Evolutionary conservation across 2,797 vertebrate genomes (phyloP).

Genomic region (Knipowitschia caucasica): DNA sequence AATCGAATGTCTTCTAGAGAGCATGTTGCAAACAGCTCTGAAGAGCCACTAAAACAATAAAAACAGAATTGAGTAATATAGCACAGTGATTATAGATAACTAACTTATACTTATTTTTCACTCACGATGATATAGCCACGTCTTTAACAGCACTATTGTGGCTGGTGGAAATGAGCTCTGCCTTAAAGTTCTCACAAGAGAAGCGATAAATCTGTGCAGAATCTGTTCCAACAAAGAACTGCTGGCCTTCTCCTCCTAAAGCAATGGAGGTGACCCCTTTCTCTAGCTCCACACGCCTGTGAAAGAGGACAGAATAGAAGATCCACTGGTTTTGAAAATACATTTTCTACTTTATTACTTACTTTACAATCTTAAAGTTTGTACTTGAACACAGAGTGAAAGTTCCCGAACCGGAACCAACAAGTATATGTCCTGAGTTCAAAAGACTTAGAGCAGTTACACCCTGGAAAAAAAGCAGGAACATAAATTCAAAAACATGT

Average conservation of each 20-base stretch:
- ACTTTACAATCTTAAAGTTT: conserved; percentile 83
- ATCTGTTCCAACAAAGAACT: conserved; percentile 84
- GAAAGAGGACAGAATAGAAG: neutral
- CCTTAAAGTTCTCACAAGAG: conserved; percentile 75
- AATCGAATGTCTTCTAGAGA: conserved; percentile 84
- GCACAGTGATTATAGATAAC: neutral
- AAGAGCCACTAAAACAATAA: conserved; percentile 72
- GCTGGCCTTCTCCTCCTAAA: conserved; percentile 75
- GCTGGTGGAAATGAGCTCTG: conserved; percentile 79
- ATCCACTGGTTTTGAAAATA: neutral
- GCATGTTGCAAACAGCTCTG: conserved; percentile 87
- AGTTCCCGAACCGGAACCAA: conserved; percentile 83
- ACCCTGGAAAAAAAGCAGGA: conserved; percentile 72
- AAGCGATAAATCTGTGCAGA: conserved; percentile 81
- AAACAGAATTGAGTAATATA: neutral
- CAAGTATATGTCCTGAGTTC: conserved; percentile 78
- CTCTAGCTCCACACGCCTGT: conserved; percentile 81
- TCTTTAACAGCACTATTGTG: conserved; percentile 80
- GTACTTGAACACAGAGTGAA: conserved; percentile 78
- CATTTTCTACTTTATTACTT: conserved; percentile 44
- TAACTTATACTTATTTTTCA: conserved; percentile 26
- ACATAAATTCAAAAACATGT: neutral
- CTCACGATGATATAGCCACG: conserved; percentile 83
- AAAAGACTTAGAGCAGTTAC: conserved; percentile 76
- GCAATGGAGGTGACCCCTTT: conserved; percentile 84